Percentiles rank a stretch among this genome's conserved stretches.
phyloP scores from a whole-genome alignment of 2,797 vertebrate genomes.

The Mus spretus region DNA sequence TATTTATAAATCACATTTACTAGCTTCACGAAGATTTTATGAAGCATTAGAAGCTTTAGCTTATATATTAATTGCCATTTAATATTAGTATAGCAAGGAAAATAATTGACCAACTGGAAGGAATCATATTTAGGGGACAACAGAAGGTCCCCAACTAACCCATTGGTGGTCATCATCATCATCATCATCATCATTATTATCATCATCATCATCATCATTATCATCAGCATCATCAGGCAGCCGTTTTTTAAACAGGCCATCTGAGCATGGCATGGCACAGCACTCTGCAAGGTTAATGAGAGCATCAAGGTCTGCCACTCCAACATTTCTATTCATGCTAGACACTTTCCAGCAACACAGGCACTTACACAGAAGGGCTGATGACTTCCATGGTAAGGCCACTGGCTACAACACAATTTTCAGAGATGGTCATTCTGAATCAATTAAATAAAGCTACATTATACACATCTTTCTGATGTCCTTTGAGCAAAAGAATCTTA shows the following conservation, averaged over 20 bases:
- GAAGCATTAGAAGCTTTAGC: slow-evolving; percentile 43
- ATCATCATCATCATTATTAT: slow-evolving; percentile 82
- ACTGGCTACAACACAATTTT: not conserved
- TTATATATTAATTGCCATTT: slow-evolving; percentile 70
- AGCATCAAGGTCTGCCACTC: slow-evolving; percentile 70
- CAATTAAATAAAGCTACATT: not conserved
- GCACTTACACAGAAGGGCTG: fast-evolving
- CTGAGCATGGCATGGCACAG: slow-evolving; percentile 72
- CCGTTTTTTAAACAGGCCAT: too few species aligned
- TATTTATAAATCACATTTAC: slow-evolving; percentile 38
- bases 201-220: slow-evolving; percentile 77
- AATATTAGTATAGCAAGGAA: slow-evolving; percentile 66
- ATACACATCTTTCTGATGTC: not conserved
- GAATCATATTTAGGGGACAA: slow-evolving; percentile 78
- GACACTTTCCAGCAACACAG: not conserved
- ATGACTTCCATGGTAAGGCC: not conserved
- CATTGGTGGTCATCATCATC: slow-evolving; percentile 78
- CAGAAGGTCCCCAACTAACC: slow-evolving; percentile 81
- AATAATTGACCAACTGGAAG: slow-evolving; percentile 79
- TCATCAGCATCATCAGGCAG: slow-evolving; percentile 76
- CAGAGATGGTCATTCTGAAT: not conserved
- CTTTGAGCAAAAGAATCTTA: not conserved
- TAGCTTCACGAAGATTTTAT: slow-evolving; percentile 65
- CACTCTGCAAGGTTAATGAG: slow-evolving; percentile 82
- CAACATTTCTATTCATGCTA: not conserved